These are phyloP conservation scores for Podarcis siculus DNA, from an alignment of 2,797 vertebrate species.

Conservation along the genomic window DNA sequence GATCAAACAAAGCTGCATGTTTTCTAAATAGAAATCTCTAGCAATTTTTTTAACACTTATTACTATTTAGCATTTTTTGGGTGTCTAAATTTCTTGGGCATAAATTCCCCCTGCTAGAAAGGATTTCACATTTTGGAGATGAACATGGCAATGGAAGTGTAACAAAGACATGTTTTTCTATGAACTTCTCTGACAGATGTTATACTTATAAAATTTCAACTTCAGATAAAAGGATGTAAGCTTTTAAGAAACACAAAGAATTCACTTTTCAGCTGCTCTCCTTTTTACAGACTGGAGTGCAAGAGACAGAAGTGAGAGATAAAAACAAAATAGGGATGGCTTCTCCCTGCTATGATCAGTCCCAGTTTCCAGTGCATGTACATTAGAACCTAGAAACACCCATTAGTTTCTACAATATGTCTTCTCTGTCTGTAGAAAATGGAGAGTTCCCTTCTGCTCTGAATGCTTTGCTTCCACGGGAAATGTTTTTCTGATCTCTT, in stretches of 20 bases:
- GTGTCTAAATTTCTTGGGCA: background rate
- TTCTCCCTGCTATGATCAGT: background rate
- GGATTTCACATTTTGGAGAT: background rate
- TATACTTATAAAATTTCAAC: slow-evolving; percentile 2
- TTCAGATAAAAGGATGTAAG: slow-evolving; percentile 15
- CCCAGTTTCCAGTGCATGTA: background rate
- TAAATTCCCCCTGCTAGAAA: background rate
- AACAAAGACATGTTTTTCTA: slow-evolving; percentile 19
- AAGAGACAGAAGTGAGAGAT: slow-evolving; percentile 9
- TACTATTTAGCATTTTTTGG: background rate
- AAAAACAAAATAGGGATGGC: slow-evolving; percentile 15
- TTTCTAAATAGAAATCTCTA: background rate
- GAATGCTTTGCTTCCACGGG: background rate
- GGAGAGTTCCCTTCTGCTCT: background rate
- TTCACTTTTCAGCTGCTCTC: slow-evolving; percentile 1
- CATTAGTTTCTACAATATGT: background rate
- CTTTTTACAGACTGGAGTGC: slow-evolving; percentile 5
- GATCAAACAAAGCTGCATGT: background rate
- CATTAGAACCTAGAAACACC: background rate
- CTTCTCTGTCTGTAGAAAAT: background rate
- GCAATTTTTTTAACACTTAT: background rate
- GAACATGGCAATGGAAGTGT: background rate
- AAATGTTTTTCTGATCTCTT: slow-evolving; percentile 6
- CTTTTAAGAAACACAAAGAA: slow-evolving; percentile 33
- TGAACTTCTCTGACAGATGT: background rate